Conservation (phyloP, 2,888 invertebrate species). For the Cheilosia soror region DNA sequence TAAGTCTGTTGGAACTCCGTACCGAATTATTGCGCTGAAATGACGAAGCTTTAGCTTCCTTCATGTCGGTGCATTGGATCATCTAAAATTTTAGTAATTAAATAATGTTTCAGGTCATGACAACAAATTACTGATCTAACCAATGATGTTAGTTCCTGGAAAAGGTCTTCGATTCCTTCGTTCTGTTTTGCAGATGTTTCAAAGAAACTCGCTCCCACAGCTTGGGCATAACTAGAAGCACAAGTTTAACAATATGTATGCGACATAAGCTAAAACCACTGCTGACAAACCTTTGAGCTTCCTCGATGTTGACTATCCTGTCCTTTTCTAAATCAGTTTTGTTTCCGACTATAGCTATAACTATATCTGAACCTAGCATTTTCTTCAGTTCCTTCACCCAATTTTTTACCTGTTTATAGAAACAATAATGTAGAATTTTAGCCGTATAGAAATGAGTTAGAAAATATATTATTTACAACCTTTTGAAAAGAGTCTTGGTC, state of each 20-base stretch:
- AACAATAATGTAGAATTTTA: background rate
- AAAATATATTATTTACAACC: constrained; percentile 84
- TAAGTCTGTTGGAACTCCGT: constrained; percentile 75
- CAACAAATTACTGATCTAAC: constrained; percentile 80
- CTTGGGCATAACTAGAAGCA: constrained; percentile 90
- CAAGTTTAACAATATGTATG: background rate
- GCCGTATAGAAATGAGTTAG: constrained; percentile 1
- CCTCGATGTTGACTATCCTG: constrained; percentile 91
- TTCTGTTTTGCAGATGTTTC: constrained; percentile 97
- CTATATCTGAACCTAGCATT: constrained; percentile 97
- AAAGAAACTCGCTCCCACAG: constrained; percentile 96
- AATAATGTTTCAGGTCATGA: background rate
- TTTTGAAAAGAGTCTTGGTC: constrained; percentile 98
- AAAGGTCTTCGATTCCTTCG: constrained; percentile 95
- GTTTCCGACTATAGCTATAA: constrained; percentile 97
- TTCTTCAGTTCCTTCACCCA: constrained; percentile 99
- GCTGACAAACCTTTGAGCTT: constrained; percentile 91
- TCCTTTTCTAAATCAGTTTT: constrained; percentile 98
- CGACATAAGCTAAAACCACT: background rate
- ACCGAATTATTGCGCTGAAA: constrained; percentile 76
- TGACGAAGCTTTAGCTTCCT: constrained; percentile 68
- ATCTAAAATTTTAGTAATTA: constrained; percentile 40
- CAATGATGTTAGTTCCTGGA: constrained; percentile 93
- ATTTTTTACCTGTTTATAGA: constrained; percentile 90
- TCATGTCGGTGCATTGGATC: constrained; percentile 52